Evolutionary conservation across 2,888 invertebrate species (phyloP).

Genomic region (Cryptops parisi): DNA sequence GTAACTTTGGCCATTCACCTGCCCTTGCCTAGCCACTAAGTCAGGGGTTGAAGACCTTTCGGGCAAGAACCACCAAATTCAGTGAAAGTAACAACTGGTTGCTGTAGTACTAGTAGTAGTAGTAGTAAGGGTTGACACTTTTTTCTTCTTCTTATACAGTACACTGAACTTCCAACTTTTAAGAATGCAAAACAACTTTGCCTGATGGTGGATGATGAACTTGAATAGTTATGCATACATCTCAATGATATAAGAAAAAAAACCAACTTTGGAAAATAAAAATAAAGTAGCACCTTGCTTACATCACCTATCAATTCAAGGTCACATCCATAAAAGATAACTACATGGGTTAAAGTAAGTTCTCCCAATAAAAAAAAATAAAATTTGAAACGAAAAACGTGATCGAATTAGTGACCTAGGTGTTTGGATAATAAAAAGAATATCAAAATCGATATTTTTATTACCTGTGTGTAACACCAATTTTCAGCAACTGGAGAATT

Average conservation of each 20-base stretch:
- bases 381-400: too few species aligned
- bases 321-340: background rate
- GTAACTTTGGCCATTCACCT: conserved; percentile 14
- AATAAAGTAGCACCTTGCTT: background rate
- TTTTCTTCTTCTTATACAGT: background rate
- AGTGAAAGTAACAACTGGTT: conserved; percentile 14
- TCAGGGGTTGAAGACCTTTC: conserved; percentile 12
- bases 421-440: too few species aligned
- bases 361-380: too few species aligned
- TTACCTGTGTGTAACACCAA: conserved; percentile 99
- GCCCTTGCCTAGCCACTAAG: conserved; percentile 9
- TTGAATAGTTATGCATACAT: too few species aligned
- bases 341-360: too few species aligned
- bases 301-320: background rate
- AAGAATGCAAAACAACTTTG: background rate
- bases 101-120: too few species aligned
- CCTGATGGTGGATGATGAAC: too few species aligned
- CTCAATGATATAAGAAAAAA: background rate
- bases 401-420: too few species aligned
- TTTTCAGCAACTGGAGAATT: conserved; percentile 98
- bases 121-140: conserved; percentile 8
- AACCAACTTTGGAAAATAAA: background rate
- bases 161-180: background rate
- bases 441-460: background rate
- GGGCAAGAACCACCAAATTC: conserved; percentile 9